Conservation (phyloP, 2,797 vertebrate species). For the Holocentrus rufus region DNA sequence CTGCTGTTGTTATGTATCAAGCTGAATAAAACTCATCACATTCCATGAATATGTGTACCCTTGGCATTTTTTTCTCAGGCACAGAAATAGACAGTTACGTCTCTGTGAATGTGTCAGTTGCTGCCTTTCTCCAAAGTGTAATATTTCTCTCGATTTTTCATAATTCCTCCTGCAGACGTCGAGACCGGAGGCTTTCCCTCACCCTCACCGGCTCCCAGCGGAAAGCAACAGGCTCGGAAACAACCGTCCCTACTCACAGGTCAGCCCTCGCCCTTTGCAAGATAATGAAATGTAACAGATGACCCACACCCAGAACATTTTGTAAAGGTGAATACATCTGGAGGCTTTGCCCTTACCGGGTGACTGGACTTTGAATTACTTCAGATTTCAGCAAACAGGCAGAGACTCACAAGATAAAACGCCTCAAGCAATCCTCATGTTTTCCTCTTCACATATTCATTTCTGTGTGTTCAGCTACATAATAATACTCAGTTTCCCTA, state of each 20-base stretch:
- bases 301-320: not conserved
- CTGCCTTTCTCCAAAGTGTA: slow-evolving; percentile 8
- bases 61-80: not conserved
- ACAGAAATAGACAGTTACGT: not conserved
- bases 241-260: slow-evolving; percentile 85
- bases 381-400: too few relatives aligned
- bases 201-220: slow-evolving; percentile 81
- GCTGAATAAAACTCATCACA: not conserved
- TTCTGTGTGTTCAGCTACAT: not conserved
- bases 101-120: not conserved
- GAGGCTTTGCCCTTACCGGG: not conserved
- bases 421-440: too few relatives aligned
- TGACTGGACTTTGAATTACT: not conserved
- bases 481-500: not conserved
- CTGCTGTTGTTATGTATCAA: not conserved
- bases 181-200: slow-evolving; percentile 85
- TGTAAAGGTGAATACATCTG: not conserved
- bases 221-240: slow-evolving; percentile 81
- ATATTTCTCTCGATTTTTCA: slow-evolving; percentile 45
- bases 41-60: not conserved
- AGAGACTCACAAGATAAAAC: too few relatives aligned
- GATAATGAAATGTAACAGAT: slow-evolving; percentile 20
- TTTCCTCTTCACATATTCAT: not conserved
- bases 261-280: slow-evolving; percentile 63
- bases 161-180: slow-evolving; percentile 76